A percentile compares a stretch with the other conserved stretches of the same genome.
phyloP scores from a whole-genome alignment of 1,140 invertebrate species.

The Chrysoperla carnea region DNA sequence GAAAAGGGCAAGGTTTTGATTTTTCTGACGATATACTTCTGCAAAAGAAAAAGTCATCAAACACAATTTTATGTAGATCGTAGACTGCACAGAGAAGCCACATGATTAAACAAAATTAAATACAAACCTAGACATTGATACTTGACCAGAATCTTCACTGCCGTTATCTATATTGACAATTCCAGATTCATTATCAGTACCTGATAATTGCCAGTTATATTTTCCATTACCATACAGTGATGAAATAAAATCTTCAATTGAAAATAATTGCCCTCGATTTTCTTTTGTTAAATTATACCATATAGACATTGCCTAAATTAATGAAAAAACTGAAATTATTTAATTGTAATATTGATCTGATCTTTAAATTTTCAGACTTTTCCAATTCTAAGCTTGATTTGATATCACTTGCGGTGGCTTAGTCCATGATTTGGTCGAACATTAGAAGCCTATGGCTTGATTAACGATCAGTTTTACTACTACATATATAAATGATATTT shows the following conservation, averaged over 20 bases:
- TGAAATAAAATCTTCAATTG: constrained; percentile 43
- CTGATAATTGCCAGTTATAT: constrained; percentile 12
- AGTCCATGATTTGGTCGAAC: too few relatives aligned
- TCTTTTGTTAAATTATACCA: constrained; percentile 83
- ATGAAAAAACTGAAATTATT: not conserved
- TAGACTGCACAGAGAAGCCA: too few relatives aligned
- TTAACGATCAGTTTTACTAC: too few relatives aligned
- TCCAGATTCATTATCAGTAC: not conserved
- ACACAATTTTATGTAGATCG: too few relatives aligned
- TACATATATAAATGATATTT: too few relatives aligned
- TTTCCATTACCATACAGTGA: constrained; percentile 3
- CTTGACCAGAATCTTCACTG: constrained; percentile 4
- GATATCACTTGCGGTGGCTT: too few relatives aligned
- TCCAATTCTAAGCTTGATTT: too few relatives aligned
- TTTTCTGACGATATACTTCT: constrained; percentile 1
- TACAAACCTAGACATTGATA: too few relatives aligned
- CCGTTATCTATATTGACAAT: constrained; percentile 2
- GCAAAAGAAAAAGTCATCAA: not conserved
- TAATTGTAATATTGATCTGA: too few relatives aligned
- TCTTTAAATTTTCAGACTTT: too few relatives aligned
- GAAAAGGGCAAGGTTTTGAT: not conserved
- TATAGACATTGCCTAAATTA: constrained; percentile 51
- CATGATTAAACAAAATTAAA: too few relatives aligned
- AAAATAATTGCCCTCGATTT: constrained; percentile 56
- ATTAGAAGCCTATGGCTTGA: too few relatives aligned